A percentile compares a stretch with the other conserved stretches of the same genome.
phyloP scores from a whole-genome alignment of 2,113 vertebrate genomes.

The Entomyzon cyanotis region DNA sequence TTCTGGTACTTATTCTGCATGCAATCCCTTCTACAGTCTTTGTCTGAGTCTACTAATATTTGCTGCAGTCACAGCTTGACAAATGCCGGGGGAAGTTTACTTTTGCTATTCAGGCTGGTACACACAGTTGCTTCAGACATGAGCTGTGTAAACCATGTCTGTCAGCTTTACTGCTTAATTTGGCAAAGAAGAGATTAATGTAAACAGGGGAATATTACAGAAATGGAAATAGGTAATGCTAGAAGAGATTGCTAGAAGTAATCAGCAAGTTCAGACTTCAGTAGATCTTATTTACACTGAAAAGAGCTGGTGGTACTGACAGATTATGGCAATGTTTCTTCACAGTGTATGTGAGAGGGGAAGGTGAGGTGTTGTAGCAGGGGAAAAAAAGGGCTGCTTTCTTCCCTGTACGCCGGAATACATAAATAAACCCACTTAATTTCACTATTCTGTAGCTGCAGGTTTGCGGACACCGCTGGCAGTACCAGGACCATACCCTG shows the following conservation, averaged over 20 bases:
- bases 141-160: slow-evolving; percentile 35
- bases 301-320: neutral
- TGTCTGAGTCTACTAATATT: slow-evolving; percentile 47
- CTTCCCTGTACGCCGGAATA: neutral
- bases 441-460: slow-evolving; percentile 74
- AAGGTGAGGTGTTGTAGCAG: neutral
- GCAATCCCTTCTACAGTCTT: slow-evolving; percentile 29
- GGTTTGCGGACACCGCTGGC: slow-evolving; percentile 89
- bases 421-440: neutral
- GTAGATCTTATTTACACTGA: neutral
- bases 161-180: slow-evolving; percentile 41
- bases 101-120: slow-evolving; percentile 21
- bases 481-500: slow-evolving; percentile 89
- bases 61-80: slow-evolving; percentile 18
- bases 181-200: slow-evolving; percentile 35
- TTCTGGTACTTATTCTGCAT: slow-evolving; percentile 51
- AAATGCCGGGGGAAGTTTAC: neutral
- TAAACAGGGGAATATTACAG: slow-evolving; percentile 17
- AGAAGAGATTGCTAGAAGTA: neutral
- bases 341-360: neutral
- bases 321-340: neutral
- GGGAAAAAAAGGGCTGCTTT: neutral
- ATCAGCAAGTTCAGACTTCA: neutral
- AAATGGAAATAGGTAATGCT: slow-evolving; percentile 17
- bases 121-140: slow-evolving; percentile 19